phyloP scores from a whole-genome alignment of 2,797 vertebrate genomes.

The Carapus acus region DNA sequence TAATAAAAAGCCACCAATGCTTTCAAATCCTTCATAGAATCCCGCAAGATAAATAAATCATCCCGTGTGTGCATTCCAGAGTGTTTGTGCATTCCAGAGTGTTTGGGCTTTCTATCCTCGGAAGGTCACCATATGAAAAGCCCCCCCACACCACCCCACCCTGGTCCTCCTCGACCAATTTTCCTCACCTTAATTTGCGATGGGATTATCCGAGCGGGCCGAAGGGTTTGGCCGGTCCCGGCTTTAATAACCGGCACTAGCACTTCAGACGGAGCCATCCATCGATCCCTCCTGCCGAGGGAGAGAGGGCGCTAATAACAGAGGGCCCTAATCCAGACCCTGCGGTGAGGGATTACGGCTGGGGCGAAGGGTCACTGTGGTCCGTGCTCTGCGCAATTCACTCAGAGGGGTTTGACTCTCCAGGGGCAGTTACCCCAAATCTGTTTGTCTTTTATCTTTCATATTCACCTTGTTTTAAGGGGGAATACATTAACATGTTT shows the following conservation, averaged over 20 bases:
- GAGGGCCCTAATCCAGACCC: constrained; percentile 61
- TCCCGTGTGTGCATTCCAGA: background rate
- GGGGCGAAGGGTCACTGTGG: constrained; percentile 44
- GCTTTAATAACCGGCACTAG: constrained; percentile 69
- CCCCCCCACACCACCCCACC: constrained; percentile 23
- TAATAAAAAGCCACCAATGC: constrained; percentile 21
- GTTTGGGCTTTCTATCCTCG: constrained; percentile 12
- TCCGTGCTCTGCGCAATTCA: constrained; percentile 47
- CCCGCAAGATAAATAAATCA: constrained; percentile 30
- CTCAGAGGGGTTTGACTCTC: constrained; percentile 47
- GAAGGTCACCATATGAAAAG: constrained; percentile 56
- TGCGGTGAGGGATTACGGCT: constrained; percentile 61
- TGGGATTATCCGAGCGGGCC: constrained; percentile 64
- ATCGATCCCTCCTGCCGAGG: constrained; percentile 67
- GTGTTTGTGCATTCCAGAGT: constrained; percentile 18
- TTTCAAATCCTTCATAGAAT: constrained; percentile 35
- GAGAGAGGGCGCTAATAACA: constrained; percentile 62
- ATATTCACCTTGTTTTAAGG: constrained; percentile 46
- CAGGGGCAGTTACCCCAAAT: constrained; percentile 45
- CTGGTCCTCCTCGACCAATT: constrained; percentile 48
- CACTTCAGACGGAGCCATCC: constrained; percentile 62
- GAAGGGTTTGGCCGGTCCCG: constrained; percentile 61
- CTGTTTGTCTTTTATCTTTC: constrained; percentile 57
- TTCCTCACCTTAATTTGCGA: constrained; percentile 65
- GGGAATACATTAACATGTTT: constrained; percentile 45